Conservation (phyloP, 2,113 vertebrate species). For the Irena cyanogastra region DNA sequence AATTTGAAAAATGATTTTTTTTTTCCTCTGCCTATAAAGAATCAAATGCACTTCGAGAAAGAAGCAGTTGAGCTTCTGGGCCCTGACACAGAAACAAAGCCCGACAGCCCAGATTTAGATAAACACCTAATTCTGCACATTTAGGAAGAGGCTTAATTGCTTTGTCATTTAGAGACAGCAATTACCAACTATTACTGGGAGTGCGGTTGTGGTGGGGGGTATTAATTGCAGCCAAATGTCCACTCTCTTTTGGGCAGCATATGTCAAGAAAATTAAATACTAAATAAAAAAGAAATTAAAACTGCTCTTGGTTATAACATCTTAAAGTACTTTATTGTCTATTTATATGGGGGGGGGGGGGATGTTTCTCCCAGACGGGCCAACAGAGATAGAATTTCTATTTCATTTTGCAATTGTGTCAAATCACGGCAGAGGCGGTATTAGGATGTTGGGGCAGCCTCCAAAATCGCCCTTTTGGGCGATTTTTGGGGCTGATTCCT, state of each 20-base stretch:
- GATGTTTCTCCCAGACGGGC: neutral
- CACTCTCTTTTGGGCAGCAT: neutral
- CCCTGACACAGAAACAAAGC: neutral
- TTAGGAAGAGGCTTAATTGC: conserved; percentile 17
- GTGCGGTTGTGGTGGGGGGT: neutral
- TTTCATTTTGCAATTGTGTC: neutral
- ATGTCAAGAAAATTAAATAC: neutral
- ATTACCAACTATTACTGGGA: neutral
- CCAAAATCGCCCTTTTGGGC: neutral
- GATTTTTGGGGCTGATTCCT: neutral
- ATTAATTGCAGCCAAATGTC: neutral
- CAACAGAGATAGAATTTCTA: neutral
- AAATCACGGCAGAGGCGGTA: fast-evolving
- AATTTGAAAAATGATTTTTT: neutral
- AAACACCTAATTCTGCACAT: neutral
- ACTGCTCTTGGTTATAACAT: neutral
- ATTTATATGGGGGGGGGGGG: neutral
- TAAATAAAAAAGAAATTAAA: neutral
- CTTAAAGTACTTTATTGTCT: neutral
- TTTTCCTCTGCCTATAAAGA: neutral
- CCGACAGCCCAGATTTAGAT: neutral
- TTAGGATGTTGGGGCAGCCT: neutral
- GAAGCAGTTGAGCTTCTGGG: neutral
- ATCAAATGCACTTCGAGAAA: neutral
- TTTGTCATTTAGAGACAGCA: neutral